Evolutionary conservation across 2,113 vertebrate genomes (phyloP).

Genomic region (Sinocyclocheilus rhinocerous): DNA sequence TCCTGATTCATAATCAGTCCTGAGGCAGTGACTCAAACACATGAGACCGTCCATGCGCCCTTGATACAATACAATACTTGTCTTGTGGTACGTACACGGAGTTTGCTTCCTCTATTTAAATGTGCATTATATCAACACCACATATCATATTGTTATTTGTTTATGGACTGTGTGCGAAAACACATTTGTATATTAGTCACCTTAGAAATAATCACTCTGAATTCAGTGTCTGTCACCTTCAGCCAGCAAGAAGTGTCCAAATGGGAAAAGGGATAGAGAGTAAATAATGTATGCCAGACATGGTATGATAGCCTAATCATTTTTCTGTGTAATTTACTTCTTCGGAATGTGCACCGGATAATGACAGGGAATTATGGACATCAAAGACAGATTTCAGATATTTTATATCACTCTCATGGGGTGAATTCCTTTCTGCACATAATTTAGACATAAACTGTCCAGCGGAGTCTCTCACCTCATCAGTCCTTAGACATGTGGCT

Average conservation of each 20-base stretch:
- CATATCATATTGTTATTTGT: background rate
- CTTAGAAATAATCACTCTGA: background rate
- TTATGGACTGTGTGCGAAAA: background rate
- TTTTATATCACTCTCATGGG: slow-evolving; percentile 4
- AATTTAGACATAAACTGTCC: slow-evolving; percentile 36
- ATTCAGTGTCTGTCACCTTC: background rate
- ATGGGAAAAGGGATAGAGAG: background rate
- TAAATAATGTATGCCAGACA: background rate
- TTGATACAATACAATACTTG: slow-evolving; percentile 26
- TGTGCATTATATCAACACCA: background rate
- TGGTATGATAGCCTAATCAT: background rate
- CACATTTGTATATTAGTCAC: background rate
- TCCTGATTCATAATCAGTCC: slow-evolving; percentile 2
- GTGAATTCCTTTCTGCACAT: slow-evolving; percentile 17
- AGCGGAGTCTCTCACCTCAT: background rate
- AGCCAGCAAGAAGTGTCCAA: background rate
- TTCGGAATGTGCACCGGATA: background rate
- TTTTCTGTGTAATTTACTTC: slow-evolving; percentile 3
- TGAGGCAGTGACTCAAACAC: background rate
- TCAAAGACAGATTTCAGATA: slow-evolving; percentile 12
- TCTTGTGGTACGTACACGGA: background rate
- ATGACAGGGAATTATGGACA: background rate
- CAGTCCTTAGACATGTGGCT: slow-evolving; percentile 4
- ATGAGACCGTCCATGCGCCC: background rate
- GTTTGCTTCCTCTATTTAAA: background rate